Percentiles rank a stretch among this genome's conserved stretches.
phyloP scores from a whole-genome alignment of 2,888 invertebrate species.

The Napeogenes sylphis region DNA sequence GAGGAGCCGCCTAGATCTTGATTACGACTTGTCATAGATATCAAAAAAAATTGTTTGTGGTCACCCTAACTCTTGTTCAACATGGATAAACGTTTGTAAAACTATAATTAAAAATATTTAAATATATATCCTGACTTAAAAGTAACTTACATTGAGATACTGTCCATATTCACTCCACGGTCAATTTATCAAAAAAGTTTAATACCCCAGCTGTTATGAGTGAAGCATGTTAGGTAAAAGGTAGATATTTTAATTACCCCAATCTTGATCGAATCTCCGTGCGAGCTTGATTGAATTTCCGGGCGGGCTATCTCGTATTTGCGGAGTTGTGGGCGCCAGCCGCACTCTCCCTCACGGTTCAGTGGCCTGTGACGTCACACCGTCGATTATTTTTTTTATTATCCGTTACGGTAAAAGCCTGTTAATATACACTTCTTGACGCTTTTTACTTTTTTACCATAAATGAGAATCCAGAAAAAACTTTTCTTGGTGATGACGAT shows the following conservation, averaged over 20 bases:
- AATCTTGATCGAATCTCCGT: constrained; percentile 73
- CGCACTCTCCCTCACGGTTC: constrained; percentile 51
- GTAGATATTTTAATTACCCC: constrained; percentile 71
- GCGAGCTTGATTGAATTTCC: constrained; percentile 74
- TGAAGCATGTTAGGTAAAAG: constrained; percentile 45
- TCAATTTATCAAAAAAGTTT: neutral
- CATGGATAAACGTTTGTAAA: neutral
- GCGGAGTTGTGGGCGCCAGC: constrained; percentile 57
- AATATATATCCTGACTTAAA: neutral
- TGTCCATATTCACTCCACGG: neutral
- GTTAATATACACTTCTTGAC: constrained; percentile 61
- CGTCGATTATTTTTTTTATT: constrained; percentile 63
- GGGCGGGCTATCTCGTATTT: constrained; percentile 68
- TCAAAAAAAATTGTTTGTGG: neutral
- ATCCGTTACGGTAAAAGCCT: constrained; percentile 64
- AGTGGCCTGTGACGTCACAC: constrained; percentile 71
- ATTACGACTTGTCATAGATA: constrained; percentile 11
- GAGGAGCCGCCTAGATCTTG: constrained; percentile 41
- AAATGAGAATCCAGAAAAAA: constrained; percentile 33
- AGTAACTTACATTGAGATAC: neutral
- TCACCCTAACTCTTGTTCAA: neutral
- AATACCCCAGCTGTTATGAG: constrained; percentile 4
- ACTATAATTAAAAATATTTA: neutral
- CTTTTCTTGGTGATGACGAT: constrained; percentile 28
- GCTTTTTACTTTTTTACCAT: constrained; percentile 44